A percentile compares a stretch with the other conserved stretches of the same genome.
Evolutionary conservation across 2,113 vertebrate genomes (phyloP).

Genomic region (Bubalus kerabau): DNA sequence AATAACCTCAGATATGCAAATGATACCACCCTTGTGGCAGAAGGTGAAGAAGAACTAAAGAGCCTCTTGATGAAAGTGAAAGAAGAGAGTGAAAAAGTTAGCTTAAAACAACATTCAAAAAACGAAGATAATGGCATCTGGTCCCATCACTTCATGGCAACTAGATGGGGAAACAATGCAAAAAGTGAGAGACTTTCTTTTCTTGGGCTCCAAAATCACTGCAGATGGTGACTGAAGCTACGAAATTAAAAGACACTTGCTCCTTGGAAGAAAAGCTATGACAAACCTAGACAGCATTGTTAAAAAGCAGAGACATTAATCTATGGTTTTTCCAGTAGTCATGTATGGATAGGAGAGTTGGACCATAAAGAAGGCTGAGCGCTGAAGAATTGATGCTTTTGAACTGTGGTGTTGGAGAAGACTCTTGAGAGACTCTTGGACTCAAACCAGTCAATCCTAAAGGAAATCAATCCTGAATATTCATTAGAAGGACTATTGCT

Average conservation of each 20-base stretch:
- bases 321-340: neutral
- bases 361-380: neutral
- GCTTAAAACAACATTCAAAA: neutral
- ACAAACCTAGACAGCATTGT: neutral
- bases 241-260: neutral
- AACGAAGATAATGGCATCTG: neutral
- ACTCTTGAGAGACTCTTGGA: neutral
- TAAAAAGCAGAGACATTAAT: neutral
- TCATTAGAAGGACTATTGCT: neutral
- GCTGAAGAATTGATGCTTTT: neutral
- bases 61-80: neutral
- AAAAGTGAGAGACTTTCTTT: neutral
- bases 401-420: neutral
- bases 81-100: neutral
- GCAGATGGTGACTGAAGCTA: neutral
- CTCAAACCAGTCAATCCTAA: neutral
- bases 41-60: neutral
- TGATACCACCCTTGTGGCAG: neutral
- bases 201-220: neutral
- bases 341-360: neutral
- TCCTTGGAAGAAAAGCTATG: neutral
- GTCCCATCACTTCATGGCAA: neutral
- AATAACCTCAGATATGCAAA: neutral
- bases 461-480: neutral
- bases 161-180: neutral